These are phyloP conservation scores for Ochropleura plecta DNA, from an alignment of 2,888 invertebrate genomes.

Conservation along the genomic window DNA sequence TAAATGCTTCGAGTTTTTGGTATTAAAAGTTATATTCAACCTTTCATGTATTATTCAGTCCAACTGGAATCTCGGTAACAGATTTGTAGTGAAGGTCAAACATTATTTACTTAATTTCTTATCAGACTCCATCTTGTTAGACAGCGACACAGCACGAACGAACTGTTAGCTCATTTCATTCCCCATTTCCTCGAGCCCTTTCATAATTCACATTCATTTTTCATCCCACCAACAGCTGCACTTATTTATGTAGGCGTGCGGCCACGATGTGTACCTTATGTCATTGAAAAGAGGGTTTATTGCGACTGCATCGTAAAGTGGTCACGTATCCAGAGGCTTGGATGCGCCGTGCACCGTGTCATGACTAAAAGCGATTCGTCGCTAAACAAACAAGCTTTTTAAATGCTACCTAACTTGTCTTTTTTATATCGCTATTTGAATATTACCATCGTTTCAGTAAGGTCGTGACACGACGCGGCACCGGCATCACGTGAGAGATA, in stretches of 20 bases:
- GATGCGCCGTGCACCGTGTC: constrained; percentile 85
- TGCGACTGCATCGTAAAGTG: constrained; percentile 69
- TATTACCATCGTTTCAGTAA: constrained; percentile 88
- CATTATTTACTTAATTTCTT: constrained; percentile 54
- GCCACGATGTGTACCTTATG: constrained; percentile 66
- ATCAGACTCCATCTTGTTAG: constrained; percentile 65
- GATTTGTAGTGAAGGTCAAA: constrained; percentile 53
- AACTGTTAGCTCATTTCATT: constrained; percentile 67
- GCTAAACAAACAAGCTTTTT: constrained; percentile 90
- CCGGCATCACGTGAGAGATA: constrained; percentile 89
- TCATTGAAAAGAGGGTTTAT: constrained; percentile 59
- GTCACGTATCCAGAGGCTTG: constrained; percentile 69
- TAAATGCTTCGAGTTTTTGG: neutral
- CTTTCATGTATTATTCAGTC: constrained; percentile 23
- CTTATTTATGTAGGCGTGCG: constrained; percentile 56
- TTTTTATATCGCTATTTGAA: constrained; percentile 91
- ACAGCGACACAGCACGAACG: constrained; percentile 57
- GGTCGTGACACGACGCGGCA: constrained; percentile 90
- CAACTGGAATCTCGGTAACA: constrained; percentile 37
- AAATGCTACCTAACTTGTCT: constrained; percentile 91
- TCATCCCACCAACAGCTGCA: constrained; percentile 70
- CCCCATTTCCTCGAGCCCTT: constrained; percentile 74
- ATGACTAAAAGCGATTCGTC: constrained; percentile 89
- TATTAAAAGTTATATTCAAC: constrained; percentile 20
- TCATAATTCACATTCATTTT: constrained; percentile 75